Conservation (phyloP, 1,140 invertebrate species). For the Bombus consobrinus region DNA sequence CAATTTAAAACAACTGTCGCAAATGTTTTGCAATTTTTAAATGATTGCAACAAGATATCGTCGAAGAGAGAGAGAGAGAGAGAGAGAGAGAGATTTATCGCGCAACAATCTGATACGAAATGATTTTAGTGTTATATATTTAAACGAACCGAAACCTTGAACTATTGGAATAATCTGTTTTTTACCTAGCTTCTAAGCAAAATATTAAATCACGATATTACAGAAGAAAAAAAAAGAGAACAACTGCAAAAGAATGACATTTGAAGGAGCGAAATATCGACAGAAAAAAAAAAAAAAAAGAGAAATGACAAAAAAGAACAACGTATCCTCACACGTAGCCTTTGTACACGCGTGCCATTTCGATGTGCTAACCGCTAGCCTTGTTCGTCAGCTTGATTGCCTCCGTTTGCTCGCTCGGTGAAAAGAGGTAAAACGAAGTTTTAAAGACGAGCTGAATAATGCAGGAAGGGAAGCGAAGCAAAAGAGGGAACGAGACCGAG, state of each 20-base stretch:
- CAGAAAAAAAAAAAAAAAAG: neutral
- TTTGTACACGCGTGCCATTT: slow-evolving; percentile 26
- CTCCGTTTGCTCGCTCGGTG: neutral
- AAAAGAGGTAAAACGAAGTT: slow-evolving; percentile 19
- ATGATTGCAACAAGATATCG: too few relatives aligned
- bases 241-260: neutral
- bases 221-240: neutral
- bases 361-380: slow-evolving; percentile 16
- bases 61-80: too few relatives aligned
- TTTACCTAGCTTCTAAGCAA: too few relatives aligned
- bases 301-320: neutral
- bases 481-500: neutral
- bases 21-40: too few relatives aligned
- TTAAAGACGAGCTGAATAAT: neutral
- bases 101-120: too few relatives aligned
- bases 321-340: neutral
- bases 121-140: neutral
- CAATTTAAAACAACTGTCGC: too few relatives aligned
- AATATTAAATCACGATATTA: neutral
- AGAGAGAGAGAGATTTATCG: too few relatives aligned
- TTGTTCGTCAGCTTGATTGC: neutral
- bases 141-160: neutral
- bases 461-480: neutral
- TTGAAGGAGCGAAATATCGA: too few relatives aligned
- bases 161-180: neutral